Conservation (phyloP, 2,797 vertebrate genomes). For the Gallinago nigripennis region DNA sequence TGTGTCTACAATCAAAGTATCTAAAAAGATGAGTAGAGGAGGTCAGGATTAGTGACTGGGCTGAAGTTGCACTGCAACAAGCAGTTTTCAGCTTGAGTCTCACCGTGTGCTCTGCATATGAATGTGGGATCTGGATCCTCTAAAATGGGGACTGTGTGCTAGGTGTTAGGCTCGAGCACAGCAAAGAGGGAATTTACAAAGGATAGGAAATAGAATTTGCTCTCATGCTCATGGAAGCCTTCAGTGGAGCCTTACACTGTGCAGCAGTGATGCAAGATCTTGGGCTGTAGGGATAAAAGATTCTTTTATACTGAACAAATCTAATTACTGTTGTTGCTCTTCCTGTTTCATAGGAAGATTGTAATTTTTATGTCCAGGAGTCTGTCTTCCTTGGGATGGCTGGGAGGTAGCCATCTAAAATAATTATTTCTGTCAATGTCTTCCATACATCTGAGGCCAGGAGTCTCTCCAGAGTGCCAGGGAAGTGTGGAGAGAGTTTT, state of each 20-base stretch:
- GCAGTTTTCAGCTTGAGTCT: background rate
- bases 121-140: too few relatives aligned
- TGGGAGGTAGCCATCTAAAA: background rate
- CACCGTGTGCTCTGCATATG: rapidly evolving
- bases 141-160: background rate
- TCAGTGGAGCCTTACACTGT: background rate
- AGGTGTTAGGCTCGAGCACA: background rate
- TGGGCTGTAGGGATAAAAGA: background rate
- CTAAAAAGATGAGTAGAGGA: background rate
- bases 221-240: background rate
- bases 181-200: background rate
- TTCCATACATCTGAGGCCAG: background rate
- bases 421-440: background rate
- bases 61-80: background rate
- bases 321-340: background rate
- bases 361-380: background rate
- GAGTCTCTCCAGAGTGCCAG: background rate
- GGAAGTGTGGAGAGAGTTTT: background rate
- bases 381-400: background rate
- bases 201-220: background rate
- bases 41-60: background rate
- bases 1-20: background rate
- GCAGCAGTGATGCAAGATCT: background rate
- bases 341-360: background rate
- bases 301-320: too few relatives aligned